Evolutionary conservation across 1,140 invertebrate species (phyloP).

Genomic region (Drosophila biarmipes): DNA sequence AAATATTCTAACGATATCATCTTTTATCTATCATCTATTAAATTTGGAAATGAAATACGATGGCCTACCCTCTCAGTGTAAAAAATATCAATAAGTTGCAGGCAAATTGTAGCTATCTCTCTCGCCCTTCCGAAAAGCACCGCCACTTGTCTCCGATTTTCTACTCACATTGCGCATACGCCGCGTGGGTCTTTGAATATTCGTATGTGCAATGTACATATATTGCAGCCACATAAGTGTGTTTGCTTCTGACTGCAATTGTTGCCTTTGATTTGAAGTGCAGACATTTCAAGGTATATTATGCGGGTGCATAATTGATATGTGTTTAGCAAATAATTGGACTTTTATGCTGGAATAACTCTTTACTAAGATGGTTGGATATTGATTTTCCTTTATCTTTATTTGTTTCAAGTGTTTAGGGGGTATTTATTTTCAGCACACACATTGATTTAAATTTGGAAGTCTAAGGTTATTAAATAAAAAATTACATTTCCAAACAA

Average conservation of each 20-base stretch:
- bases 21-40: too few relatives aligned
- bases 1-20: too few relatives aligned
- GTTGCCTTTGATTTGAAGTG: slow-evolving; percentile 40
- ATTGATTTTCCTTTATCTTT: background rate
- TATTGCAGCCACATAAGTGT: background rate
- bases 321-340: slow-evolving; percentile 18
- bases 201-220: too few relatives aligned
- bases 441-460: too few relatives aligned
- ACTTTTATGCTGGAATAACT: background rate
- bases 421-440: too few relatives aligned
- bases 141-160: slow-evolving; percentile 7
- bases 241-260: slow-evolving; percentile 36
- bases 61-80: slow-evolving; percentile 21
- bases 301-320: slow-evolving; percentile 36
- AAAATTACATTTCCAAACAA: too few relatives aligned
- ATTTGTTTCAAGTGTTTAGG: background rate
- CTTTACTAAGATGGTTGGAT: background rate
- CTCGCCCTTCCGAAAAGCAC: slow-evolving; percentile 21
- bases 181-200: slow-evolving; percentile 39
- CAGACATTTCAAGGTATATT: slow-evolving; percentile 8
- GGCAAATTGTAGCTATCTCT: slow-evolving; percentile 62
- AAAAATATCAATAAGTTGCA: slow-evolving; percentile 80
- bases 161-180: slow-evolving; percentile 70
- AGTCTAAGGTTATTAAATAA: too few relatives aligned
- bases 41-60: slow-evolving; percentile 15